A percentile compares a stretch with the other conserved stretches of the same genome.
Evolutionary conservation across 2,797 vertebrate genomes (phyloP).

Genomic region (Phoeniculus purpureus): DNA sequence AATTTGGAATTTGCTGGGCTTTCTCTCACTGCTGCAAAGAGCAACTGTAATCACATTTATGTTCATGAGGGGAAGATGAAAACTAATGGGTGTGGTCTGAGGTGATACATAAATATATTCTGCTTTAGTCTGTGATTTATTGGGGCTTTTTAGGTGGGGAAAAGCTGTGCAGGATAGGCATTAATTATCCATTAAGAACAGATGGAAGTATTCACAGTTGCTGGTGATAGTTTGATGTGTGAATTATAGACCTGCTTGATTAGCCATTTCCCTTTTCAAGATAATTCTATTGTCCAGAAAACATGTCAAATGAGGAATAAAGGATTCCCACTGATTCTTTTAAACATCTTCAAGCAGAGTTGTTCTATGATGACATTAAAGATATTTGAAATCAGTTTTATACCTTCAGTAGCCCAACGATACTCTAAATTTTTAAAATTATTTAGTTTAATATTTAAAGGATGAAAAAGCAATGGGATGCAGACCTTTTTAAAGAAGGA

Average conservation of each 20-base stretch:
- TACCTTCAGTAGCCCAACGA: neutral
- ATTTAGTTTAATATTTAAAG: neutral
- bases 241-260: constrained; percentile 8
- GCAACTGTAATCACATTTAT: neutral
- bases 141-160: neutral
- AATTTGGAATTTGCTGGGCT: neutral
- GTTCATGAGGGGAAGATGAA: neutral
- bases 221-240: neutral
- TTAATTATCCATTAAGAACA: neutral
- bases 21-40: neutral
- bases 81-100: neutral
- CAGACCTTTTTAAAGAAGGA: neutral
- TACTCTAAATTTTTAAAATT: neutral
- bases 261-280: neutral
- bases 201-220: neutral
- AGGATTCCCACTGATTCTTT: neutral
- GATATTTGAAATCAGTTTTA: neutral
- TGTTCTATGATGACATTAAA: neutral
- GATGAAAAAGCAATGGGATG: neutral
- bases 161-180: neutral
- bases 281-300: neutral
- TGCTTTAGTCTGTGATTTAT: neutral
- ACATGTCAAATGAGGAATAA: neutral
- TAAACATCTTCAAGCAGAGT: neutral
- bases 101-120: neutral